Conservation (phyloP, 2,797 vertebrate species). For the Kryptopterus vitreolus region DNA sequence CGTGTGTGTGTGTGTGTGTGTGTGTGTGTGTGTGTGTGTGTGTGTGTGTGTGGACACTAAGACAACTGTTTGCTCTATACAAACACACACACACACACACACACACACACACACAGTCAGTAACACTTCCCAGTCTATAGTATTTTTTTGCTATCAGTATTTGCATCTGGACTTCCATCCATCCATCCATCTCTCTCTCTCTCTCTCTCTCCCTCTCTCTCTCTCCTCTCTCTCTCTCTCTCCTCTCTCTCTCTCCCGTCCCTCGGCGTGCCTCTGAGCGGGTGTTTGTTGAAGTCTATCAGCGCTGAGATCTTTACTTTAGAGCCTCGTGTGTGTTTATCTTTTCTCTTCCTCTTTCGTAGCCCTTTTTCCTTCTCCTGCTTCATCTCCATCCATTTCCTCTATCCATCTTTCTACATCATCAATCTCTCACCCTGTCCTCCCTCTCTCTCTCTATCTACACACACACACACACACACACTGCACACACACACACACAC, state of each 20-base stretch:
- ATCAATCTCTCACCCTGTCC: constrained; percentile 58
- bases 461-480: constrained; percentile 45
- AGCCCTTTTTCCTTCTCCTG: constrained; percentile 44
- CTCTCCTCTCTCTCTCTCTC: constrained; percentile 17
- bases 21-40: neutral
- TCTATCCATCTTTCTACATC: constrained; percentile 61
- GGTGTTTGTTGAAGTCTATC: constrained; percentile 47
- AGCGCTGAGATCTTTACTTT: constrained; percentile 48
- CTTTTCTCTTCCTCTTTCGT: constrained; percentile 33
- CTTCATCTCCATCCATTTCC: constrained; percentile 50
- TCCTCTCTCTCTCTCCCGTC: neutral
- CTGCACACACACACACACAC: constrained; percentile 44
- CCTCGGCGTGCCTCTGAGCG: constrained; percentile 18
- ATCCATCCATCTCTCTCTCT: no score
- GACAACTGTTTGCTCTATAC: neutral
- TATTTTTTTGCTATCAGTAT: constrained; percentile 23
- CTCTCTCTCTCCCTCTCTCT: neutral
- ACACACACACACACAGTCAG: neutral
- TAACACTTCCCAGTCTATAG: constrained; percentile 21
- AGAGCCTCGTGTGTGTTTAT: constrained; percentile 45
- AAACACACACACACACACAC: neutral
- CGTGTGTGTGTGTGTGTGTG: constrained; percentile 5
- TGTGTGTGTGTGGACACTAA: neutral
- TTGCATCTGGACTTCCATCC: constrained; percentile 23
- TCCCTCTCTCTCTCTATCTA: constrained; percentile 54